Evolutionary conservation across 2,888 invertebrate species (phyloP).

Genomic region (Drosophila tripunctata): DNA sequence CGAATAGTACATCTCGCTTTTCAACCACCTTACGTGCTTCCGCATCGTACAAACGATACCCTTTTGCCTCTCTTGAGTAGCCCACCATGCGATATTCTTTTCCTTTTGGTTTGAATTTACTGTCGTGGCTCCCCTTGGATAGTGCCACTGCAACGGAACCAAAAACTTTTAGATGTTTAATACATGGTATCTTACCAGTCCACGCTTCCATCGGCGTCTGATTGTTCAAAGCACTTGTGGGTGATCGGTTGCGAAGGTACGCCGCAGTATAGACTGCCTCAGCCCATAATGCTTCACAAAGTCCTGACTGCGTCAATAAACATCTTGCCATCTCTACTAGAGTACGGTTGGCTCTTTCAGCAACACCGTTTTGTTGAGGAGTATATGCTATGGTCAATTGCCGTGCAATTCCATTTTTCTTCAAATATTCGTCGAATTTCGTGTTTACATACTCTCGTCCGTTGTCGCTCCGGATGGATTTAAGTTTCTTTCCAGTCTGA

Average conservation of each 20-base stretch:
- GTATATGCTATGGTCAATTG: background rate
- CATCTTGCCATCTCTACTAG: background rate
- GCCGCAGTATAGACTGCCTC: conserved; percentile 1
- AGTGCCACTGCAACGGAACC: background rate
- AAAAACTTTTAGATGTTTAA: conserved; percentile 7
- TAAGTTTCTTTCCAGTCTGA: conserved; percentile 25
- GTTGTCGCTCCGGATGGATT: conserved; percentile 35
- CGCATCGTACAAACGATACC: background rate
- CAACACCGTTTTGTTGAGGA: conserved; percentile 2
- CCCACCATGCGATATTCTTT: conserved; percentile 6
- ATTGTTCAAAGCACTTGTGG: background rate
- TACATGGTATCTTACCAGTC: conserved; percentile 1
- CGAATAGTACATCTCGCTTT: background rate
- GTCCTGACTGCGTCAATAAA: background rate
- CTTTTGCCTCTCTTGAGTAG: conserved; percentile 1
- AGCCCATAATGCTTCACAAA: background rate
- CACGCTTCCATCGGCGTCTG: conserved; percentile 7
- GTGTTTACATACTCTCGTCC: conserved; percentile 18
- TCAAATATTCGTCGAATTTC: background rate
- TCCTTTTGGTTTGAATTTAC: background rate
- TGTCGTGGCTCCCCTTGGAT: background rate
- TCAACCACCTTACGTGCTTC: background rate
- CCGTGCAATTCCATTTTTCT: background rate
- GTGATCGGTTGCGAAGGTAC: background rate
- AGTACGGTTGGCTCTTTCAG: background rate